These are phyloP conservation scores for Hydropsyche betteni DNA, from an alignment of 2,888 invertebrate species.

Conservation along the genomic window DNA sequence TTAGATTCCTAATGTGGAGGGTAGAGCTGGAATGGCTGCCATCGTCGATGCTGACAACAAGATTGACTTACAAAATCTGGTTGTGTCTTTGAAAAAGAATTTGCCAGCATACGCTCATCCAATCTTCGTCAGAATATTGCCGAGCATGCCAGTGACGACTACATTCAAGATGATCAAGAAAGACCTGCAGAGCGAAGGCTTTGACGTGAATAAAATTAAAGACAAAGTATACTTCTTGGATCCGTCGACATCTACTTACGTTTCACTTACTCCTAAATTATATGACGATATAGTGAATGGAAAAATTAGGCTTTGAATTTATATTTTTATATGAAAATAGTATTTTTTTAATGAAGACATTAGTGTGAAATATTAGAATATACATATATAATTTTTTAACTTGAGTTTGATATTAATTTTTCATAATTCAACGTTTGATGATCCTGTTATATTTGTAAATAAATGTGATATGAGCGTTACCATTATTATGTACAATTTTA, in stretches of 20 bases:
- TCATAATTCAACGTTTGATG: too few relatives aligned
- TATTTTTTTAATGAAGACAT: too few relatives aligned
- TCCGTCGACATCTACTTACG: constrained; percentile 61
- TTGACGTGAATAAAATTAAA: constrained; percentile 68
- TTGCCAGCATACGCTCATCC: constrained; percentile 88
- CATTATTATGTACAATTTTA: too few relatives aligned
- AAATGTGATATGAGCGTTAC: too few relatives aligned
- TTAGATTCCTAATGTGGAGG: constrained; percentile 81
- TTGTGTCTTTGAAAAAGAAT: constrained; percentile 66
- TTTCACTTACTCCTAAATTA: constrained; percentile 62
- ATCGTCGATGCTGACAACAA: constrained; percentile 78
- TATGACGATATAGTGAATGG: constrained; percentile 65
- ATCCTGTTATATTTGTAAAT: too few relatives aligned
- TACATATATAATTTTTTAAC: too few relatives aligned
- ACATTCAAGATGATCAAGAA: constrained; percentile 94
- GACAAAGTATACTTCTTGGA: constrained; percentile 78
- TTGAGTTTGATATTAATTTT: too few relatives aligned
- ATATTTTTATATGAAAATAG: background rate
- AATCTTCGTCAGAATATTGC: constrained; percentile 81
- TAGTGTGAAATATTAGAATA: too few relatives aligned
- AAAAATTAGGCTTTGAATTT: constrained; percentile 63
- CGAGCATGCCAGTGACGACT: constrained; percentile 79
- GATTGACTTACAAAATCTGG: constrained; percentile 66
- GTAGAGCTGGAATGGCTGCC: constrained; percentile 94
- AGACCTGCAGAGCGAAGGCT: constrained; percentile 85